Evolutionary conservation across 2,113 vertebrate genomes (phyloP).

Genomic region (Poeciliopsis prolifica): DNA sequence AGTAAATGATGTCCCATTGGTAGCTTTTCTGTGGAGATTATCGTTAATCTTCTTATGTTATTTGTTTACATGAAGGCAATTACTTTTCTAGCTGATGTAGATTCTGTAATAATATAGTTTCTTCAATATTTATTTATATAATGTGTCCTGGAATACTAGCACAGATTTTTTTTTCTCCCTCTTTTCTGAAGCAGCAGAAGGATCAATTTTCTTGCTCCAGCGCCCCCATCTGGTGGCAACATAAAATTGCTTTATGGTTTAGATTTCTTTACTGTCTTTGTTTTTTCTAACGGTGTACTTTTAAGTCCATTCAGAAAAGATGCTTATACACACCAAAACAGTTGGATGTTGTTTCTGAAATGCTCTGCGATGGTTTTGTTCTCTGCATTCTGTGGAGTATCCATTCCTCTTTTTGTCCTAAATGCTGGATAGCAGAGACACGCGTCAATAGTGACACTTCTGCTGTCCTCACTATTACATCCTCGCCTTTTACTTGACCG

Average conservation of each 20-base stretch:
- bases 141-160: slow-evolving; percentile 20
- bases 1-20: slow-evolving; percentile 3
- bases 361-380: neutral
- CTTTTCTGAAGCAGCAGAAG: neutral
- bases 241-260: slow-evolving; percentile 11
- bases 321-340: slow-evolving; percentile 6
- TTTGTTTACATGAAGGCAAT: neutral
- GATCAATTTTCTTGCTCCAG: slow-evolving; percentile 18
- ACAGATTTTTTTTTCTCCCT: neutral
- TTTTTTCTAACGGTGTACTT: slow-evolving; percentile 3
- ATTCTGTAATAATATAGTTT: neutral
- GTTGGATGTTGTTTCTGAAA: neutral
- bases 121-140: slow-evolving; percentile 34
- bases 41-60: neutral
- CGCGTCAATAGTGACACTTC: slow-evolving; percentile 10
- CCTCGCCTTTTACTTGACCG: slow-evolving; percentile 48
- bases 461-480: slow-evolving; percentile 13
- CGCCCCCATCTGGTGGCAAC: slow-evolving; percentile 54
- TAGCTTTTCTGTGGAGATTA: too few relatives aligned
- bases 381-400: neutral
- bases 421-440: neutral
- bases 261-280: neutral
- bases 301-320: neutral
- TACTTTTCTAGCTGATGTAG: neutral
- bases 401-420: neutral